Conservation (phyloP, 2,888 invertebrate genomes). For the Torymus auratus region DNA sequence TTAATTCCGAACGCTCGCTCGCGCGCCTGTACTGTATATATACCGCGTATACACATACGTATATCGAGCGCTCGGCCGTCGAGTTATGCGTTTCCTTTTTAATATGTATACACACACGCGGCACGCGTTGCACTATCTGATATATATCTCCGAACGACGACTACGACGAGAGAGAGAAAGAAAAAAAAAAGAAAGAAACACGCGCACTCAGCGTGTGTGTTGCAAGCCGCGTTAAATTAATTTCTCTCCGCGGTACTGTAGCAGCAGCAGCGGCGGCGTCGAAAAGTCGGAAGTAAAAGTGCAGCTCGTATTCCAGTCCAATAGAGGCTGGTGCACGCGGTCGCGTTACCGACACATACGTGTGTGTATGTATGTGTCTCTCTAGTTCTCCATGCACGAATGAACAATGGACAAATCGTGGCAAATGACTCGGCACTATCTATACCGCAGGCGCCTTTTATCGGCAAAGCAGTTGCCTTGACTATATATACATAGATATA, state of each 20-base stretch:
- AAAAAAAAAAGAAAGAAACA: neutral
- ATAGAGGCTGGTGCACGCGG: neutral
- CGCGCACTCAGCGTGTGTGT: slow-evolving; percentile 15
- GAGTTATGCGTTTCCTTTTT: slow-evolving; percentile 5
- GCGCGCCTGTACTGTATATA: neutral
- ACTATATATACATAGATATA: too few species aligned
- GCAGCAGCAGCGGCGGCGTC: neutral
- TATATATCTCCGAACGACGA: slow-evolving; percentile 6
- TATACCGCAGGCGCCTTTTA: neutral
- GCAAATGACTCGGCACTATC: slow-evolving; percentile 52
- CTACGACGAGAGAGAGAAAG: neutral
- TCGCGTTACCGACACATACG: neutral
- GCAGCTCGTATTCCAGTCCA: slow-evolving; percentile 30
- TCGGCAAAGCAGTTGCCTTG: neutral
- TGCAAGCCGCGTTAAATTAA: slow-evolving; percentile 21
- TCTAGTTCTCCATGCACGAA: slow-evolving; percentile 37
- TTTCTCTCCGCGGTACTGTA: neutral
- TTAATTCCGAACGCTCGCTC: too few species aligned
- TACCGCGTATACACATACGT: neutral
- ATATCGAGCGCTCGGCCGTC: neutral
- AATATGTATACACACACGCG: slow-evolving; percentile 1
- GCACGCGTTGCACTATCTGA: slow-evolving; percentile 23
- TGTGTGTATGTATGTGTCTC: neutral
- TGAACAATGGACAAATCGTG: slow-evolving; percentile 53
- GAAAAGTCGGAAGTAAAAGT: slow-evolving; percentile 44